A percentile compares a stretch with the other conserved stretches of the same genome.
These are phyloP conservation scores for Oreocharis arfaki DNA, from an alignment of 2,113 vertebrate genomes.

Conservation along the genomic window DNA sequence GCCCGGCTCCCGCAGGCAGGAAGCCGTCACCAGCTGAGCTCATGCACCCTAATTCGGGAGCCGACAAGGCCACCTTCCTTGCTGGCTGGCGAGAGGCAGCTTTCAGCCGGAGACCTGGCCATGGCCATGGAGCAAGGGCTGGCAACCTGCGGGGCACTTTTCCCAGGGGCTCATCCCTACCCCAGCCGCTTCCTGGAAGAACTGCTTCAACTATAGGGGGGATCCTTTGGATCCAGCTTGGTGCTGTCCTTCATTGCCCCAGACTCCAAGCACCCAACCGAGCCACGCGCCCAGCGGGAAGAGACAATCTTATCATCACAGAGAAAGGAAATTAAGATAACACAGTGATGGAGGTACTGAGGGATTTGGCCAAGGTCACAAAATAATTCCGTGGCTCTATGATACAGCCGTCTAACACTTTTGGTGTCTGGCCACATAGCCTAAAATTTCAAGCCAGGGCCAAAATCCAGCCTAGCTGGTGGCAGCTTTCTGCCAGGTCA, in stretches of 20 bases:
- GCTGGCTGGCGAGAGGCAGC: neutral
- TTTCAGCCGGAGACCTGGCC: neutral
- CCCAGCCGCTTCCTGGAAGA: neutral
- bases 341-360: neutral
- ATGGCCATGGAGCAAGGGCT: neutral
- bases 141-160: neutral
- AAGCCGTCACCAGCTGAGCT: neutral
- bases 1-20: neutral
- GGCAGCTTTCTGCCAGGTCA: constrained; percentile 27
- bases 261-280: neutral
- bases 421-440: neutral
- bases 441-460: neutral
- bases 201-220: neutral
- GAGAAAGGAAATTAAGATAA: constrained; percentile 54
- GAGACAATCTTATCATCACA: constrained; percentile 10
- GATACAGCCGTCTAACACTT: neutral
- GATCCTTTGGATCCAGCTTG: neutral
- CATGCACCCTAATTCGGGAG: neutral
- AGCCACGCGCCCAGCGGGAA: neutral
- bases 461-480: neutral
- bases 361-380: constrained; percentile 57
- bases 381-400: neutral
- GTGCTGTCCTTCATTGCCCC: neutral
- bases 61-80: neutral
- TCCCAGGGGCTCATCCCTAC: neutral